Evolutionary conservation across 23 tunicate genomes (phyloP).

Genomic region (Ciona savignyi): DNA sequence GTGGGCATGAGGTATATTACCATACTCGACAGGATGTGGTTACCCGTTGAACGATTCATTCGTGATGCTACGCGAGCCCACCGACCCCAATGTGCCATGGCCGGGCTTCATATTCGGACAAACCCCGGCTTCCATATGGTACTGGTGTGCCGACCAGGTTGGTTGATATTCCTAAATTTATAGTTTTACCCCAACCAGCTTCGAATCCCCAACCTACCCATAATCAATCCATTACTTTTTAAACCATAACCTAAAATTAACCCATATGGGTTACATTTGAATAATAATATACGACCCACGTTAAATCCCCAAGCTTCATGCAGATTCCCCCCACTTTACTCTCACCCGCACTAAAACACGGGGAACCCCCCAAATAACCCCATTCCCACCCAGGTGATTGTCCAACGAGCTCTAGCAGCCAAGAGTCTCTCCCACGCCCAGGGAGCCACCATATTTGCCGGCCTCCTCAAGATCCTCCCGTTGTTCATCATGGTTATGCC

Average conservation of each 20-base stretch:
- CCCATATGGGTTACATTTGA: not conserved
- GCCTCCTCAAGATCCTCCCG: slow-evolving; percentile 81
- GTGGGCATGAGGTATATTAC: too few relatives aligned
- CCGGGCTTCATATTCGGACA: slow-evolving; percentile 88
- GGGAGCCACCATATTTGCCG: slow-evolving; percentile 82
- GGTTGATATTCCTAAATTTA: not conserved
- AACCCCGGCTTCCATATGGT: slow-evolving; percentile 88
- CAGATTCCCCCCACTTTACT: too few relatives aligned
- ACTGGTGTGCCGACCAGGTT: slow-evolving; percentile 99
- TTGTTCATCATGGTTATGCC: slow-evolving; percentile 91
- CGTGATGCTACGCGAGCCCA: slow-evolving; percentile 64
- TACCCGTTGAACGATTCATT: slow-evolving; percentile 75
- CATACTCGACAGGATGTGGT: slow-evolving; percentile 65
- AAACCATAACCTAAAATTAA: too few relatives aligned
- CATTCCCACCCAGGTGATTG: slow-evolving; percentile 52
- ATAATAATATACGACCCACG: not conserved
- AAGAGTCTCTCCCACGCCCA: slow-evolving; percentile 91
- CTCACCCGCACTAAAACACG: too few relatives aligned
- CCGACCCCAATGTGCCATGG: slow-evolving; percentile 96
- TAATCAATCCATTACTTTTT: not conserved
- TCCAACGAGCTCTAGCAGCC: slow-evolving; percentile 85
- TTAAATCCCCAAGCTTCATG: too few relatives aligned
- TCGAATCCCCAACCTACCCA: not conserved
- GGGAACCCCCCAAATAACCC: not conserved
- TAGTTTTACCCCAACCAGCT: too few relatives aligned